phyloP scores from a whole-genome alignment of 2,113 vertebrate species.

The Pagrus major region DNA sequence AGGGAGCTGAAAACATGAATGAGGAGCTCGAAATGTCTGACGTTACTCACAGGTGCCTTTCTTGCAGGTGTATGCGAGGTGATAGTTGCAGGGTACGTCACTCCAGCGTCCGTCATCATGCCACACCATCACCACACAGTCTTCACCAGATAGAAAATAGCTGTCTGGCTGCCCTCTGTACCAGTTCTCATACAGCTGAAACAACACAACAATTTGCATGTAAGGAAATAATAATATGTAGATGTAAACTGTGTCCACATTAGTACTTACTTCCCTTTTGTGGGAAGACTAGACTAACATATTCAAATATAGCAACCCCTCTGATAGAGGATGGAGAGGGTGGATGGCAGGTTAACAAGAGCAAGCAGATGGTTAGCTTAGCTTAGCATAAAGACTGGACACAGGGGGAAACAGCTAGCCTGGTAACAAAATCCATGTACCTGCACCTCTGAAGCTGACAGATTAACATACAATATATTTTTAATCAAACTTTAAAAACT shows the following conservation, averaged over 20 bases:
- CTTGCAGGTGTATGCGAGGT: constrained; percentile 97
- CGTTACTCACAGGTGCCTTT: constrained; percentile 87
- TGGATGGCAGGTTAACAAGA: too few relatives aligned
- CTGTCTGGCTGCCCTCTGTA: constrained; percentile 95
- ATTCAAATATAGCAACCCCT: too few relatives aligned
- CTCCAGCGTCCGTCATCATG: constrained; percentile 95
- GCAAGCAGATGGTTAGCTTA: too few relatives aligned
- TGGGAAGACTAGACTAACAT: too few relatives aligned
- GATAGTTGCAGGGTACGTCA: constrained; percentile 97
- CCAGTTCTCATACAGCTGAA: constrained; percentile 99
- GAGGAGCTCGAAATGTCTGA: not conserved
- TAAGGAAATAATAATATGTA: not conserved
- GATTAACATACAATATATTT: too few relatives aligned
- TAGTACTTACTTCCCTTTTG: too few relatives aligned
- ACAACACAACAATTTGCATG: not conserved
- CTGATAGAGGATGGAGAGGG: too few relatives aligned
- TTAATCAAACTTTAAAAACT: too few relatives aligned
- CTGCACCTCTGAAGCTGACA: too few relatives aligned
- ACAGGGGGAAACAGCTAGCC: too few relatives aligned
- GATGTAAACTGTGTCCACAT: not conserved
- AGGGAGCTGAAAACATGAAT: not conserved
- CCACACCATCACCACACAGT: constrained; percentile 97
- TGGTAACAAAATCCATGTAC: too few relatives aligned
- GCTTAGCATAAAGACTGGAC: too few relatives aligned
- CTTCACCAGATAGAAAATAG: constrained; percentile 95